Percentiles rank a stretch among this genome's conserved stretches.
Evolutionary conservation across 2,113 vertebrate genomes (phyloP).

Genomic region (Marmota monax): DNA sequence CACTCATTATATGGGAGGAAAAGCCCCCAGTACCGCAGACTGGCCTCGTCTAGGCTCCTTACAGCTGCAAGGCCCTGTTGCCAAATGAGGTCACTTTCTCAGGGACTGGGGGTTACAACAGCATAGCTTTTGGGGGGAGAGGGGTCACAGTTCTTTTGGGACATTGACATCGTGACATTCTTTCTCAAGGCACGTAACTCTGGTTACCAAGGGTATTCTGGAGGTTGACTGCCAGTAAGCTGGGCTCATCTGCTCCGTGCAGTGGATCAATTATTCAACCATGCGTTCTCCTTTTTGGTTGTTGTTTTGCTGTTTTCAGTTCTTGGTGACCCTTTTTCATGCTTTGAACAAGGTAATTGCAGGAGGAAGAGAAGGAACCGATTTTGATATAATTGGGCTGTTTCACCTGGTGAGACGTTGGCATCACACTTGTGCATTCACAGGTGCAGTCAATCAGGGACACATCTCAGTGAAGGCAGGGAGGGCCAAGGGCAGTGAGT

Average conservation of each 20-base stretch:
- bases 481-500: fast-evolving
- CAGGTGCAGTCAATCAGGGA: too few species aligned
- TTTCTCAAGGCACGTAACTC: not conserved
- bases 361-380: not conserved
- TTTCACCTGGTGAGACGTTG: not conserved
- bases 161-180: not conserved
- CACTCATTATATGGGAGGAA: fast-evolving
- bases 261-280: slow-evolving; percentile 44
- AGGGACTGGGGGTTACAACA: not conserved
- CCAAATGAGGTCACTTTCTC: not conserved
- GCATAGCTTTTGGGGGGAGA: fast-evolving
- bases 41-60: not conserved
- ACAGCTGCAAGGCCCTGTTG: not conserved
- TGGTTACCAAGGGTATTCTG: not conserved
- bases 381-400: slow-evolving; percentile 41
- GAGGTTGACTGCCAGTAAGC: not conserved
- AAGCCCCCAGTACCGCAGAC: too few species aligned
- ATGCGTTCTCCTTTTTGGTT: not conserved
- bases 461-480: fast-evolving
- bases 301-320: slow-evolving; percentile 45
- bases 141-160: fast-evolving
- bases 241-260: not conserved
- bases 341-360: slow-evolving; percentile 46
- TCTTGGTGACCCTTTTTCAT: slow-evolving; percentile 66
- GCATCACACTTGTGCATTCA: not conserved